A percentile compares a stretch with the other conserved stretches of the same genome.
These are phyloP conservation scores for Mythimna impura DNA, from an alignment of 2,888 invertebrate genomes.

Conservation along the genomic window DNA sequence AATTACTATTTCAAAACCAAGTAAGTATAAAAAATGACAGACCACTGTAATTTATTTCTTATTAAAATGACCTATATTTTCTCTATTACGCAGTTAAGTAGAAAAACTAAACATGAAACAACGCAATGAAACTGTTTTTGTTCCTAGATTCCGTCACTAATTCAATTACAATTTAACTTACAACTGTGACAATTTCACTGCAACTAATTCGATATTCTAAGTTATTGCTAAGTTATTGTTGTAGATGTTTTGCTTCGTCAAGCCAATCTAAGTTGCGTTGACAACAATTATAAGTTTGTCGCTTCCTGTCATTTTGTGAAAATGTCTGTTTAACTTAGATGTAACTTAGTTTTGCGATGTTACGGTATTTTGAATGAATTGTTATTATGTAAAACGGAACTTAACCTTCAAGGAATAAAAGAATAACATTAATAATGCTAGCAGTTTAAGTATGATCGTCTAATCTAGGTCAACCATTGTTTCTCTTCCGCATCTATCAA, in stretches of 20 bases:
- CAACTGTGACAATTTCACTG: slow-evolving; percentile 43
- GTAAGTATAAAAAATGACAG: slow-evolving; percentile 16
- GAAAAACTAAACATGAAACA: slow-evolving; percentile 8
- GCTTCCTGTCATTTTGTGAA: slow-evolving; percentile 71
- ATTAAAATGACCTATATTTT: slow-evolving; percentile 34
- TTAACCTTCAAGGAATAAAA: not conserved
- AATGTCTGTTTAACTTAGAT: slow-evolving; percentile 69
- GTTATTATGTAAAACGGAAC: not conserved
- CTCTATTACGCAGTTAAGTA: slow-evolving; percentile 8
- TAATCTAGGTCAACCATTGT: slow-evolving; percentile 42
- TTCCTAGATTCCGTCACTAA: slow-evolving; percentile 17
- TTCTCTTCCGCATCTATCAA: slow-evolving; percentile 42
- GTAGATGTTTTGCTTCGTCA: slow-evolving; percentile 75
- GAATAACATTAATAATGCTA: slow-evolving; percentile 4
- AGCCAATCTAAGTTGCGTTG: slow-evolving; percentile 82
- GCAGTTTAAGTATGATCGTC: not conserved
- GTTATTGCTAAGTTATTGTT: slow-evolving; percentile 74
- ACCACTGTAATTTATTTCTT: slow-evolving; percentile 17
- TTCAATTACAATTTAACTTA: slow-evolving; percentile 34
- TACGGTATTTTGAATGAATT: slow-evolving; percentile 22
- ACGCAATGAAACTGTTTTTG: slow-evolving; percentile 7
- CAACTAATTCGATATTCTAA: slow-evolving; percentile 62
- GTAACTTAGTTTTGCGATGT: slow-evolving; percentile 59
- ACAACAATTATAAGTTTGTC: slow-evolving; percentile 80
- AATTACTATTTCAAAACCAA: slow-evolving; percentile 22